phyloP scores from a whole-genome alignment of 1,140 invertebrate genomes.

The Monochamus saltuarius region DNA sequence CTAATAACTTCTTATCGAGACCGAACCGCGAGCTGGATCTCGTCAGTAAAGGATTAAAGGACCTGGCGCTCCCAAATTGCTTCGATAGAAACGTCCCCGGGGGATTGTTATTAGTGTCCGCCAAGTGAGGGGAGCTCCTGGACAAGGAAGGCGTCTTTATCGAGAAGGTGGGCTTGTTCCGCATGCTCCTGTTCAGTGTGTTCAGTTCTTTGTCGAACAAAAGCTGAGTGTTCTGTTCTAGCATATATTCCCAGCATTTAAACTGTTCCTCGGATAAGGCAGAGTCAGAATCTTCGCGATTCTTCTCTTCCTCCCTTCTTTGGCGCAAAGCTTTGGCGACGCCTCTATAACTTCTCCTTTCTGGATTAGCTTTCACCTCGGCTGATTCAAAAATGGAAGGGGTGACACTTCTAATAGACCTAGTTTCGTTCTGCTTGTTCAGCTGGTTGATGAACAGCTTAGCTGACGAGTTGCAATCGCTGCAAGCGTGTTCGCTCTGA shows the following conservation, averaged over 20 bases:
- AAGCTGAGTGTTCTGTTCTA: constrained; percentile 86
- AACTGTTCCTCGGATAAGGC: constrained; percentile 79
- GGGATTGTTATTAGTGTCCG: constrained; percentile 45
- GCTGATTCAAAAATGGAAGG: constrained; percentile 47
- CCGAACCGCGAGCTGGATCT: constrained; percentile 44
- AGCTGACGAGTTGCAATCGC: constrained; percentile 57
- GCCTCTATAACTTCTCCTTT: constrained; percentile 58
- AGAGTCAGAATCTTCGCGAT: constrained; percentile 62
- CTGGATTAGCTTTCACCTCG: constrained; percentile 47
- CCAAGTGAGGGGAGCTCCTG: constrained; percentile 61
- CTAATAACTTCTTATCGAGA: constrained; percentile 59
- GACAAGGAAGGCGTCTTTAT: constrained; percentile 57
- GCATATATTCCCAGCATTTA: constrained; percentile 90
- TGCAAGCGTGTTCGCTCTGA: constrained; percentile 72
- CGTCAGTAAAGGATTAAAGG: constrained; percentile 61
- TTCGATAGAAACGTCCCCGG: constrained; percentile 63
- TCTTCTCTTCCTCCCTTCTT: constrained; percentile 56
- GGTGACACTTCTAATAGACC: constrained; percentile 47
- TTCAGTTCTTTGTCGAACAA: constrained; percentile 86
- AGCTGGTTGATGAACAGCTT: constrained; percentile 49
- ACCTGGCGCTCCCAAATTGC: constrained; percentile 76
- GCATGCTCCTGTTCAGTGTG: constrained; percentile 66
- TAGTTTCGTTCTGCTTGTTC: constrained; percentile 42
- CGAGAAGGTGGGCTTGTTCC: constrained; percentile 52
- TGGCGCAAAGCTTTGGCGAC: constrained; percentile 58